These are phyloP conservation scores for Acrobasis consociella DNA, from an alignment of 2,888 invertebrate species.

Conservation along the genomic window DNA sequence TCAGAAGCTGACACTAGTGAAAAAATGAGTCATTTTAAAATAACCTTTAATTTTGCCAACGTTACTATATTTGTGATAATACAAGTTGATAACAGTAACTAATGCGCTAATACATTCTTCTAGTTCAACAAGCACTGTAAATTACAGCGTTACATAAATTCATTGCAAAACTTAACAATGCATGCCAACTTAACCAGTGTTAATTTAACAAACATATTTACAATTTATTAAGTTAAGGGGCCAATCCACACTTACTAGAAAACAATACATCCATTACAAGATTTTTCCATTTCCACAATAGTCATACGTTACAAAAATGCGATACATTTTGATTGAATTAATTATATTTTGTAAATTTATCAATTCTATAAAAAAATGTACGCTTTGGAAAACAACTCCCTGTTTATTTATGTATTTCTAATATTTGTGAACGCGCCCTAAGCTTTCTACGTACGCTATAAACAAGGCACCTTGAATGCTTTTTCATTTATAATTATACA, in stretches of 20 bases:
- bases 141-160: constrained; percentile 46
- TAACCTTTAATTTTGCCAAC: background rate
- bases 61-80: constrained; percentile 10
- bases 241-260: constrained; percentile 43
- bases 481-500: constrained; percentile 42
- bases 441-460: constrained; percentile 41
- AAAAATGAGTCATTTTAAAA: background rate
- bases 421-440: constrained; percentile 15
- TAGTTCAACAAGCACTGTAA: constrained; percentile 6
- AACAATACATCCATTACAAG: background rate
- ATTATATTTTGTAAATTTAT: too few species aligned
- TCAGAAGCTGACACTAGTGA: background rate
- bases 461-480: constrained; percentile 59
- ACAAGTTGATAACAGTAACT: constrained; percentile 16
- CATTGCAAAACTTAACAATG: constrained; percentile 61
- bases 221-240: constrained; percentile 22
- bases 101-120: background rate
- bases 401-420: background rate
- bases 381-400: too few species aligned
- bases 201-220: constrained; percentile 40
- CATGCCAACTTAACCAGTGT: constrained; percentile 67
- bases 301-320: too few species aligned
- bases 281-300: too few species aligned
- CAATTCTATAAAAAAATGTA: too few species aligned
- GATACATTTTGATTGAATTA: too few species aligned